phyloP scores from a whole-genome alignment of 2,888 invertebrate species.

The Ormyrus rosae region DNA sequence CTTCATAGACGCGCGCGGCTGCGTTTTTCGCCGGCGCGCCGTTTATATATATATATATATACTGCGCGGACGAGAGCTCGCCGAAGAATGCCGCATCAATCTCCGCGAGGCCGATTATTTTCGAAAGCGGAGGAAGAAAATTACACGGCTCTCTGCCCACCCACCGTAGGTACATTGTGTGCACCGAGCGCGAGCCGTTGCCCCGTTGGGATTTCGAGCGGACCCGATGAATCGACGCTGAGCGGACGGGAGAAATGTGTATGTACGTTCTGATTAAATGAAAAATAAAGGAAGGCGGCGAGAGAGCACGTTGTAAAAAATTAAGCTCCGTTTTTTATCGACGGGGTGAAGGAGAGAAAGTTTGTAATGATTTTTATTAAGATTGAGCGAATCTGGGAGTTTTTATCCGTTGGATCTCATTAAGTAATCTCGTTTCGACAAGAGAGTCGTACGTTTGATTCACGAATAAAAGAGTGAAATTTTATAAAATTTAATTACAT shows the following conservation, averaged over 20 bases:
- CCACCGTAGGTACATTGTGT: background rate
- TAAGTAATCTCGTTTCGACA: no score
- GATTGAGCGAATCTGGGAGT: no score
- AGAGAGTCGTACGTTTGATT: no score
- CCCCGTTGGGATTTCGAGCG: background rate
- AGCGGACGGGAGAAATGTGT: background rate
- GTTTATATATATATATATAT: no score
- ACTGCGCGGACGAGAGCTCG: no score
- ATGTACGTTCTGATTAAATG: background rate
- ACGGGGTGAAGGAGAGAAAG: background rate
- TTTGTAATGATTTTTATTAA: background rate
- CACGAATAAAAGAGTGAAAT: no score
- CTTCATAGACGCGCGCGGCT: background rate
- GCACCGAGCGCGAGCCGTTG: no score
- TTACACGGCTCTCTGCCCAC: conserved; percentile 63
- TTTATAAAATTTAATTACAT: no score
- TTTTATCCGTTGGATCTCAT: no score
- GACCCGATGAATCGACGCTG: background rate
- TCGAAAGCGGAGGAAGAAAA: conserved; percentile 68
- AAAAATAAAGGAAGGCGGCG: background rate
- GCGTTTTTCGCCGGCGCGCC: background rate
- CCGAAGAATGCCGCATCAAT: conserved; percentile 64
- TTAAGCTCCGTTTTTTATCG: background rate
- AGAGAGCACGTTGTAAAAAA: background rate
- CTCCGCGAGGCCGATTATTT: conserved; percentile 65